A percentile compares a stretch with the other conserved stretches of the same genome.
These are phyloP conservation scores for Vannuccia rotundouncinata DNA, from an alignment of 2,888 invertebrate species.

Conservation along the genomic window DNA sequence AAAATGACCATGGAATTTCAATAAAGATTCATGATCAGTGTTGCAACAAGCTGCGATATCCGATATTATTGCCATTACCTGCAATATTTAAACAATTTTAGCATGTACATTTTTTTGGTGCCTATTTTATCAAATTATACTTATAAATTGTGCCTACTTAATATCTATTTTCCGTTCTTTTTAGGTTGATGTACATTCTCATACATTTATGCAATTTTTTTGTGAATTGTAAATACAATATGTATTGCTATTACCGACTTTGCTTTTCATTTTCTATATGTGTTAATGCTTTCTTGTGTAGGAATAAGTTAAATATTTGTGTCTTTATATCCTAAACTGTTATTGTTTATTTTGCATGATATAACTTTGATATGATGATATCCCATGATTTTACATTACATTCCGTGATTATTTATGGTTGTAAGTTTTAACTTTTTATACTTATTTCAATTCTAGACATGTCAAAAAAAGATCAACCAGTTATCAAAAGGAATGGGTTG, in stretches of 20 bases:
- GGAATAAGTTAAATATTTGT: background rate
- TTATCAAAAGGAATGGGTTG: conserved; percentile 21
- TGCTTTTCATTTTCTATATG: background rate
- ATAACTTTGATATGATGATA: too few species aligned
- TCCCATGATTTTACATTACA: background rate
- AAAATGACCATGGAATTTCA: too few species aligned
- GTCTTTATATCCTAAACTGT: background rate
- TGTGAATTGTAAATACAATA: background rate
- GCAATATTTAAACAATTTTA: too few species aligned
- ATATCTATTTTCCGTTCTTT: too few species aligned
- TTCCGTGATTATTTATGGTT: background rate
- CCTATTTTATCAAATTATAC: too few species aligned
- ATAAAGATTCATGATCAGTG: too few species aligned
- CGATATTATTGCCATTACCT: too few species aligned
- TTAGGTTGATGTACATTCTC: too few species aligned
- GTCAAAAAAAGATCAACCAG: background rate
- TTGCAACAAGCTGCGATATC: too few species aligned
- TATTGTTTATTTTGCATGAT: background rate
- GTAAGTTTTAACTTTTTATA: background rate
- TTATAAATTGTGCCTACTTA: too few species aligned
- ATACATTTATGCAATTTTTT: background rate
- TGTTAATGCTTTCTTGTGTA: background rate
- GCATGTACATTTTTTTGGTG: too few species aligned
- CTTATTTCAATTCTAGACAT: background rate
- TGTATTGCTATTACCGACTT: background rate